Conservation (phyloP, 2,797 vertebrate species). For the Dromococcyx pavoninus region DNA sequence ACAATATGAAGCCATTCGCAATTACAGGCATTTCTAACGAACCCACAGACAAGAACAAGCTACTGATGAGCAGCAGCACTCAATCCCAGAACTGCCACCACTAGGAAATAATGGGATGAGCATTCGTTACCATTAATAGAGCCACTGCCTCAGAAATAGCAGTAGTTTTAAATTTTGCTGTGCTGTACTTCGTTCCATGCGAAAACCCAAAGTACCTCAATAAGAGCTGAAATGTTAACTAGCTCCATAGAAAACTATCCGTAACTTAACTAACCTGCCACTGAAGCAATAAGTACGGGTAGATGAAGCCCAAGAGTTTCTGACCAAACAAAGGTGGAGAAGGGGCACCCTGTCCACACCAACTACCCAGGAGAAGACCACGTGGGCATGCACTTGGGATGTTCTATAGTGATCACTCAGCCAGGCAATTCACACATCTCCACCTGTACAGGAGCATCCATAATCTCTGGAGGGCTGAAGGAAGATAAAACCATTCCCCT, state of each 20-base stretch:
- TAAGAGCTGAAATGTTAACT: background rate
- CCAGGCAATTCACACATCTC: background rate
- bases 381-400: fast-evolving
- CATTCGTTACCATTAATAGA: background rate
- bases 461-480: background rate
- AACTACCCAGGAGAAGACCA: background rate
- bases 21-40: background rate
- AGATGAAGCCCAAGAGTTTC: background rate
- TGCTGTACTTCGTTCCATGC: background rate
- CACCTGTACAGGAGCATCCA: background rate
- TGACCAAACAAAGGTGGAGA: background rate
- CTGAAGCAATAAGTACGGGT: background rate
- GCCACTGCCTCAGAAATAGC: background rate
- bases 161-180: background rate
- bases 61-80: background rate
- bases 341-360: background rate
- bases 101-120: fast-evolving
- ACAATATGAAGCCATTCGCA: background rate
- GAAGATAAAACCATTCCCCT: background rate
- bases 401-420: background rate
- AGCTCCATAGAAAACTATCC: background rate
- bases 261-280: background rate
- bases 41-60: background rate
- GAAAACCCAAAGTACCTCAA: background rate
- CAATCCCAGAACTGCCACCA: background rate